Conservation (phyloP, 2,888 invertebrate genomes). For the Myathropa florea region DNA sequence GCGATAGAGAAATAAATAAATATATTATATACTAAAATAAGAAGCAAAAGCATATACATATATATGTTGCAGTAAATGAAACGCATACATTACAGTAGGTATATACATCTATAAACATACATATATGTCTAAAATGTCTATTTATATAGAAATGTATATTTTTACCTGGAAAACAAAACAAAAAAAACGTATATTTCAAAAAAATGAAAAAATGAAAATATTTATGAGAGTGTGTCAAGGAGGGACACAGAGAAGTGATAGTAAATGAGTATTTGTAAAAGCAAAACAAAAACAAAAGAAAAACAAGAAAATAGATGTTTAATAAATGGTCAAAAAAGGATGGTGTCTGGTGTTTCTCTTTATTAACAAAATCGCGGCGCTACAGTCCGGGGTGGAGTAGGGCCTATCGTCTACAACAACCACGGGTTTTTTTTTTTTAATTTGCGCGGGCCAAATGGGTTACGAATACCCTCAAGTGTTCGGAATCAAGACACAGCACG, state of each 20-base stretch:
- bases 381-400: too few species aligned
- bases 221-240: constrained; percentile 41
- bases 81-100: constrained; percentile 57
- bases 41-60: background rate
- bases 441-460: too few species aligned
- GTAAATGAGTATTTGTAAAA: constrained; percentile 56
- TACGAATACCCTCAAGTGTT: too few species aligned
- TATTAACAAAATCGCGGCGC: too few species aligned
- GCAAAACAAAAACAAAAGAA: constrained; percentile 7
- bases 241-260: constrained; percentile 54
- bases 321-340: constrained; percentile 50
- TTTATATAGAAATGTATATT: constrained; percentile 63
- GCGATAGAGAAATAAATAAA: constrained; percentile 1
- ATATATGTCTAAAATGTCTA: constrained; percentile 59
- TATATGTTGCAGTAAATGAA: constrained; percentile 40
- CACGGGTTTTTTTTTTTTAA: background rate
- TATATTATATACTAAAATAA: constrained; percentile 17
- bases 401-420: too few species aligned
- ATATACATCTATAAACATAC: constrained; percentile 58
- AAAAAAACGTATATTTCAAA: constrained; percentile 29
- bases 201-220: constrained; percentile 21
- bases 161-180: constrained; percentile 51
- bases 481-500: too few species aligned
- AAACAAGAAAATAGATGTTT: constrained; percentile 47
- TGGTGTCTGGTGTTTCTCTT: background rate